These are phyloP conservation scores for Arrhopalites spinosus DNA, from an alignment of 2,888 invertebrate species.

Conservation along the genomic window DNA sequence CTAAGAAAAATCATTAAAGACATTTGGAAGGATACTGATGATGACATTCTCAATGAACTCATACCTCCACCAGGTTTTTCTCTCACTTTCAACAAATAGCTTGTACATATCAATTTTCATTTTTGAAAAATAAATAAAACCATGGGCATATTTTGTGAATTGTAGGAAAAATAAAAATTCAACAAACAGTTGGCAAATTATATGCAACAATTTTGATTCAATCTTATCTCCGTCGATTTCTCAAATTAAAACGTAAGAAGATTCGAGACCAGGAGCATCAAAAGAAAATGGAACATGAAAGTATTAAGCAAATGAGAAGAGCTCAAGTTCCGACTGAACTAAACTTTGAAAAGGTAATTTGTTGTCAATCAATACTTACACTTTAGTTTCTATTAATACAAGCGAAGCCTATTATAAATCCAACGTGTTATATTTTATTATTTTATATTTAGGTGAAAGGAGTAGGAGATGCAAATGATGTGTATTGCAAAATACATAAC, in stretches of 20 bases:
- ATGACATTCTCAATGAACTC: constrained; percentile 94
- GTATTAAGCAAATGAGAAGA: background rate
- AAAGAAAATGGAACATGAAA: constrained; percentile 16
- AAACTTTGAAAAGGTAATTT: constrained; percentile 28
- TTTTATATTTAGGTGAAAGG: constrained; percentile 15
- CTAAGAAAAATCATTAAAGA: constrained; percentile 88
- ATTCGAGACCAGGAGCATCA: background rate
- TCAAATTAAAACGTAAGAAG: constrained; percentile 12
- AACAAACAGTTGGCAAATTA: constrained; percentile 51
- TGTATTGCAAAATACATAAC: constrained; percentile 4
- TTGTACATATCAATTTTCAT: background rate
- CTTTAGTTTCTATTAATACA: too few species aligned
- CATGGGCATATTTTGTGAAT: background rate
- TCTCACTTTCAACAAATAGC: background rate
- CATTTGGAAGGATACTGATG: constrained; percentile 97
- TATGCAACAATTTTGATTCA: constrained; percentile 52
- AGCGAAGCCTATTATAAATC: too few species aligned
- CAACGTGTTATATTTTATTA: too few species aligned
- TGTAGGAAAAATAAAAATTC: background rate
- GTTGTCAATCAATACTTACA: too few species aligned
- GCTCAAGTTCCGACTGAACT: constrained; percentile 2
- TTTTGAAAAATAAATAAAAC: too few species aligned
- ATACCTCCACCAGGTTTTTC: constrained; percentile 98
- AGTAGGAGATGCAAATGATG: constrained; percentile 8
- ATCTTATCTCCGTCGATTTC: constrained; percentile 44